Conservation (phyloP, 1,140 invertebrate species). For the Eufriesea mexicana region DNA sequence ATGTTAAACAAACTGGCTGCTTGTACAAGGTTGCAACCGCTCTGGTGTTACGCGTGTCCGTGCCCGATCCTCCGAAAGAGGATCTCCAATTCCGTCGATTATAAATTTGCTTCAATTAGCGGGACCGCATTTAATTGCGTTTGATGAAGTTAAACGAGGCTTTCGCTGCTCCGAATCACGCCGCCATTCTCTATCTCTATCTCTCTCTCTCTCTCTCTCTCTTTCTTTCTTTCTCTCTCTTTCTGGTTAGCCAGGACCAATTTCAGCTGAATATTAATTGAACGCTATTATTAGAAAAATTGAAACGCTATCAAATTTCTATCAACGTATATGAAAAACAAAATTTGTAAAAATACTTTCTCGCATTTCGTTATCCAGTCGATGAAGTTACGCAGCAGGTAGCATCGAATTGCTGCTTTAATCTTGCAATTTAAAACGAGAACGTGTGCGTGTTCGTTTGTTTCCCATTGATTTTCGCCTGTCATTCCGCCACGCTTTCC, state of each 20-base stretch:
- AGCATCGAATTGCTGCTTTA: neutral
- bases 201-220: too few species aligned
- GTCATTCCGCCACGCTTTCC: neutral
- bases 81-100: conserved; percentile 1
- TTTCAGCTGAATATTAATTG: neutral
- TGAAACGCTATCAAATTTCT: too few species aligned
- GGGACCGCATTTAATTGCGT: conserved; percentile 3
- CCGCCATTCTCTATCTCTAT: neutral
- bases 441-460: neutral
- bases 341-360: neutral
- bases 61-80: neutral
- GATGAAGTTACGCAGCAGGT: neutral
- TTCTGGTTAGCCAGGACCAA: neutral
- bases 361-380: neutral
- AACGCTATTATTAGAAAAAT: neutral
- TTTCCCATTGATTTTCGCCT: conserved; percentile 23
- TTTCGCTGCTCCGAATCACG: neutral
- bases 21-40: neutral
- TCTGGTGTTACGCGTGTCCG: neutral
- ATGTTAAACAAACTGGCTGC: conserved; percentile 31
- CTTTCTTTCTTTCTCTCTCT: too few species aligned
- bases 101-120: conserved; percentile 7
- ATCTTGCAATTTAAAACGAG: neutral
- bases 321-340: too few species aligned
- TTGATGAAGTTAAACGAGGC: conserved; percentile 1